Evolutionary conservation across 2,888 invertebrate genomes (phyloP).

Genomic region (Endomychus coccineus): DNA sequence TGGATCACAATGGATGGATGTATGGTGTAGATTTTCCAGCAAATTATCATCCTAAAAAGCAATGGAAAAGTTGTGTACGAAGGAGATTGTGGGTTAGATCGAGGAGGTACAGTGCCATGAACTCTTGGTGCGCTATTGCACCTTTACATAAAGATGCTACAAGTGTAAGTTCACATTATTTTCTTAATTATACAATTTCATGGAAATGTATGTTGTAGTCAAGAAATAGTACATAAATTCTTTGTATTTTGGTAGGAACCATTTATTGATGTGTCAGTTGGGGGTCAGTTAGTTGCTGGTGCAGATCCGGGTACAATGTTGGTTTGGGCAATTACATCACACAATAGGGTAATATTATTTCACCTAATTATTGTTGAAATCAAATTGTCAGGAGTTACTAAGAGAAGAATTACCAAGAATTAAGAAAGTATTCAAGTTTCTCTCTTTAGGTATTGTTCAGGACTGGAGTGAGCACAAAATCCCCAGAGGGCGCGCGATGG

Average conservation of each 20-base stretch:
- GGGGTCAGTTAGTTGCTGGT: slow-evolving; percentile 75
- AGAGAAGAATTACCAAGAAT: too few relatives aligned
- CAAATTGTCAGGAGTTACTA: too few relatives aligned
- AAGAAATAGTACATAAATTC: not conserved
- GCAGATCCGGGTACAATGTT: slow-evolving; percentile 66
- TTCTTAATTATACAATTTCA: not conserved
- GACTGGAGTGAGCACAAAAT: slow-evolving; percentile 67
- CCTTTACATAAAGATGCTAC: slow-evolving; percentile 84
- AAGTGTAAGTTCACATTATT: slow-evolving; percentile 44
- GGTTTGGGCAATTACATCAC: slow-evolving; percentile 91
- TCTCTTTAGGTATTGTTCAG: slow-evolving; percentile 70
- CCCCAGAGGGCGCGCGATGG: slow-evolving; percentile 87
- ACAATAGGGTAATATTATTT: slow-evolving; percentile 77
- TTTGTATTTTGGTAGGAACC: slow-evolving; percentile 61
- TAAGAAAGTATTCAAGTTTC: too few relatives aligned
- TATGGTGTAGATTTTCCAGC: slow-evolving; percentile 90
- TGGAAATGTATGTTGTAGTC: not conserved
- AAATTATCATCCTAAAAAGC: slow-evolving; percentile 69
- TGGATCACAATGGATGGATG: slow-evolving; percentile 89
- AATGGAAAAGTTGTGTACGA: slow-evolving; percentile 86
- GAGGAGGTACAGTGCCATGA: slow-evolving; percentile 79
- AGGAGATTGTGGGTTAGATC: slow-evolving; percentile 85
- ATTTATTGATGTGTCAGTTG: slow-evolving; percentile 84
- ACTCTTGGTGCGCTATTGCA: slow-evolving; percentile 88
- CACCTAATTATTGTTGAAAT: too few relatives aligned